These are phyloP conservation scores for Polypedilum pembai DNA, from an alignment of 1,140 invertebrate species.

Conservation along the genomic window DNA sequence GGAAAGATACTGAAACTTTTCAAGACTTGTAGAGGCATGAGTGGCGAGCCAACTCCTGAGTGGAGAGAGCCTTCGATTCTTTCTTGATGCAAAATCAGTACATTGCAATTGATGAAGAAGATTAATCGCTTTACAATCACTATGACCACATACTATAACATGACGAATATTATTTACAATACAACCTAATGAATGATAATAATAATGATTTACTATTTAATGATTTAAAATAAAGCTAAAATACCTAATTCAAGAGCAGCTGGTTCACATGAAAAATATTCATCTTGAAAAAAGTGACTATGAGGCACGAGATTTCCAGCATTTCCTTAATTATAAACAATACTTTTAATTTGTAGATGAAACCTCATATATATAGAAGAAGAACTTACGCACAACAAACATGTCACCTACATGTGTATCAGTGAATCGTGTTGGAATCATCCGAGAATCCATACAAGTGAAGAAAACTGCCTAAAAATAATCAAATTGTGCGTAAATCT, in stretches of 20 bases:
- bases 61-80: conserved; percentile 75
- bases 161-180: conserved; percentile 88
- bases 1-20: conserved; percentile 73
- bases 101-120: conserved; percentile 75
- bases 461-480: conserved; percentile 66
- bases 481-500: background rate
- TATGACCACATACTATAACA: conserved; percentile 93
- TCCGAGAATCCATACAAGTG: conserved; percentile 94
- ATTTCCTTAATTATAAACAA: conserved; percentile 57
- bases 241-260: conserved; percentile 75
- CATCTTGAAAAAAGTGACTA: conserved; percentile 77
- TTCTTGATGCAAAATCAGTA: conserved; percentile 63
- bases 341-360: no score
- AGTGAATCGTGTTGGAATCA: conserved; percentile 91
- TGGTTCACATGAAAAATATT: conserved; percentile 85
- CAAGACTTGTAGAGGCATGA: conserved; percentile 72
- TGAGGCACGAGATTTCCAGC: conserved; percentile 89
- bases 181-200: conserved; percentile 52
- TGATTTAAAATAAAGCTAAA: no score
- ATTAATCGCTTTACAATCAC: conserved; percentile 97
- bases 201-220: no score
- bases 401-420: conserved; percentile 93
- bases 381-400: conserved; percentile 72
- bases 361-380: no score
- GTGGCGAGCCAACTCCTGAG: conserved; percentile 85